phyloP scores from a whole-genome alignment of 2,888 invertebrate genomes.

The Hoplodrina ambigua region DNA sequence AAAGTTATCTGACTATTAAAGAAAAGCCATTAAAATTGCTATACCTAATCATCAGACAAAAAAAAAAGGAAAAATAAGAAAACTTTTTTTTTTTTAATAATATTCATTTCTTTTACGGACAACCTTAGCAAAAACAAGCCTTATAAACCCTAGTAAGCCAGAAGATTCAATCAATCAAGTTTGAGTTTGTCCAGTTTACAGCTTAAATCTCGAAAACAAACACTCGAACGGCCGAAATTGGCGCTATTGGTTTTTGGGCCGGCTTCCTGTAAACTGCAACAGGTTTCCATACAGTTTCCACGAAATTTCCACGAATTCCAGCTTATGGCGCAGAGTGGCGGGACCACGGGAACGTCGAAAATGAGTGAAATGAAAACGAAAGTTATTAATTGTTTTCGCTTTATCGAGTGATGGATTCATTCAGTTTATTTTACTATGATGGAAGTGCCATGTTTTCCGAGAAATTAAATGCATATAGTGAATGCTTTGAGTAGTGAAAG shows the following conservation, averaged over 20 bases:
- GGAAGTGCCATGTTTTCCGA: not conserved
- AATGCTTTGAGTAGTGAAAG: not conserved
- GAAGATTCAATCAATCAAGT: constrained; percentile 21
- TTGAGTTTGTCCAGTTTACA: constrained; percentile 3
- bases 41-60: too few relatives aligned
- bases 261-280: constrained; percentile 46
- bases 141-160: not conserved
- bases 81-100: too few relatives aligned
- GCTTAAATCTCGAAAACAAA: constrained; percentile 27
- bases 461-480: constrained; percentile 2
- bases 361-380: constrained; percentile 13
- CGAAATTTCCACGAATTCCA: constrained; percentile 10
- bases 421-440: not conserved
- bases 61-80: too few relatives aligned
- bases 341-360: not conserved
- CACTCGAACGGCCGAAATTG: constrained; percentile 11
- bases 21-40: too few relatives aligned
- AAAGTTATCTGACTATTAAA: too few relatives aligned
- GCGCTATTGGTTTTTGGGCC: constrained; percentile 23
- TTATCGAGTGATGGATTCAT: constrained; percentile 10
- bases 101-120: not conserved
- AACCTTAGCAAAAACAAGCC: not conserved
- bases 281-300: constrained; percentile 37
- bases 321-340: not conserved
- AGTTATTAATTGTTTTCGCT: constrained; percentile 2